These are phyloP conservation scores for Electrophaes corylata DNA, from an alignment of 2,888 invertebrate species.

Conservation along the genomic window DNA sequence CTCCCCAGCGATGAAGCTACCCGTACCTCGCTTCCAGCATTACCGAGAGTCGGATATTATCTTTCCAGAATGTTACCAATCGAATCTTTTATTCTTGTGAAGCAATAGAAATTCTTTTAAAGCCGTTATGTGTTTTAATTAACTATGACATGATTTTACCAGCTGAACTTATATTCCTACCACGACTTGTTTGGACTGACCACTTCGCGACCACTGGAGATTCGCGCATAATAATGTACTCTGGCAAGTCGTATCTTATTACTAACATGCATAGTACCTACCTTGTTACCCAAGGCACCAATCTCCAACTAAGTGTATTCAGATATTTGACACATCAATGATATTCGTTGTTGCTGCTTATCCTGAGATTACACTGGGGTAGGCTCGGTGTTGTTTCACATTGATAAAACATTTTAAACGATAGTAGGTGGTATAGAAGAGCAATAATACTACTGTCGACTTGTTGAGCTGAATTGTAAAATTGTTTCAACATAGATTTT, in stretches of 20 bases:
- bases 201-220: neutral
- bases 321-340: neutral
- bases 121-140: neutral
- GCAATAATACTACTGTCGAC: constrained; percentile 64
- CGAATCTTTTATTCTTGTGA: neutral
- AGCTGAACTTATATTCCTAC: neutral
- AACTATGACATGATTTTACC: neutral
- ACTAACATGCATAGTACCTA: neutral
- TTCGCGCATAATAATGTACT: neutral
- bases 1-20: neutral
- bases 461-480: constrained; percentile 59
- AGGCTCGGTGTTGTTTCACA: constrained; percentile 43
- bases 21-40: neutral
- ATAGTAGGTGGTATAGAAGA: constrained; percentile 52
- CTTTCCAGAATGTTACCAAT: neutral
- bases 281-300: too few species aligned
- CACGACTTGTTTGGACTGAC: neutral
- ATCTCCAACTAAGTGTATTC: neutral
- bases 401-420: constrained; percentile 50
- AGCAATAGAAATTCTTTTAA: neutral
- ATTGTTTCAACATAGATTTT: constrained; percentile 59
- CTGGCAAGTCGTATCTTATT: neutral
- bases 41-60: neutral
- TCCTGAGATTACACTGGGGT: constrained; percentile 64
- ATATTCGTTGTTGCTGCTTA: constrained; percentile 53